A percentile compares a stretch with the other conserved stretches of the same genome.
Evolutionary conservation across 2,797 vertebrate genomes (phyloP).

Genomic region (Pipistrellus pipistrellus): DNA sequence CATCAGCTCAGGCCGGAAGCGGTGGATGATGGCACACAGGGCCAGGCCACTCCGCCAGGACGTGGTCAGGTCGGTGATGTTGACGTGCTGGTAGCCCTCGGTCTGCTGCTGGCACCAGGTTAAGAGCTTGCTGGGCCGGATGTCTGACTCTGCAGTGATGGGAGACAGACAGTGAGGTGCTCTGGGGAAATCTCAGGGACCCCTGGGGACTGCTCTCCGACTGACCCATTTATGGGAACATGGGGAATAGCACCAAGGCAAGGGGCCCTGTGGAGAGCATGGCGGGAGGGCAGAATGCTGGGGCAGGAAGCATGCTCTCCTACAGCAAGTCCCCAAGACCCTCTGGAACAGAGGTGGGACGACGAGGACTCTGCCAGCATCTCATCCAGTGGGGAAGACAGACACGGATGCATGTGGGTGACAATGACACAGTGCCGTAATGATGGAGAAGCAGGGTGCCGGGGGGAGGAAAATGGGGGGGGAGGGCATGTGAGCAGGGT

Average conservation of each 20-base stretch:
- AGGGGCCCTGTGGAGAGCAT: background rate
- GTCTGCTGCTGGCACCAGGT: constrained; percentile 98
- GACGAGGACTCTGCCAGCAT: background rate
- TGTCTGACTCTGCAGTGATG: constrained; percentile 93
- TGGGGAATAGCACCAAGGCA: background rate
- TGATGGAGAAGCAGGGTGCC: background rate
- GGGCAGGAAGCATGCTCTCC: background rate
- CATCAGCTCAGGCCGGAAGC: constrained; percentile 96
- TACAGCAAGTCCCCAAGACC: background rate
- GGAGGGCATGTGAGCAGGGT: accelerated
- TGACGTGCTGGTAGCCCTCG: constrained; percentile 93
- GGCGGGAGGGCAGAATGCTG: background rate
- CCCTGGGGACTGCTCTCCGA: background rate
- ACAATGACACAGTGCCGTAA: accelerated
- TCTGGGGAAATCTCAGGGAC: background rate
- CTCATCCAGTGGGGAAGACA: background rate
- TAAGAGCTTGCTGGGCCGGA: constrained; percentile 94
- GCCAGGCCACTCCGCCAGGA: constrained; percentile 95
- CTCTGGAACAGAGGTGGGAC: background rate
- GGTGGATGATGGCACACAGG: constrained; percentile 96
- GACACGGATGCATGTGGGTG: accelerated
- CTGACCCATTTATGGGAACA: background rate
- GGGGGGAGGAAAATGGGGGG: too few relatives aligned
- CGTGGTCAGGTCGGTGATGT: constrained; percentile 92
- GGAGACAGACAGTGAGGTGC: background rate